phyloP scores from a whole-genome alignment of 2,113 vertebrate genomes.

The Melanerpes formicivorus region DNA sequence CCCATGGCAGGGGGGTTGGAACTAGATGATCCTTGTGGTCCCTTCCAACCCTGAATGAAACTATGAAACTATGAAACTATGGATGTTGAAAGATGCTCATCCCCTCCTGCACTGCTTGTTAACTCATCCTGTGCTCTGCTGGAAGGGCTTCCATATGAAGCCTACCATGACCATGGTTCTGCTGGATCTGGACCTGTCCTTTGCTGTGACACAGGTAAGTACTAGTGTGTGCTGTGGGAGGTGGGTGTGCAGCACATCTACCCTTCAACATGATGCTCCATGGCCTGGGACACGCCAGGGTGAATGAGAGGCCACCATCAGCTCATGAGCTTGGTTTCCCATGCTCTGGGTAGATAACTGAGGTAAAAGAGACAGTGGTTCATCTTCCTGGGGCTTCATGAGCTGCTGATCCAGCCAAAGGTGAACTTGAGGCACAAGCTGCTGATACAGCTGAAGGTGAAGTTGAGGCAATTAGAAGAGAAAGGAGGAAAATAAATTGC shows the following conservation, averaged over 20 bases:
- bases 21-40: too few species aligned
- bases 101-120: not conserved
- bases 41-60: too few species aligned
- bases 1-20: too few species aligned
- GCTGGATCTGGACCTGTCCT: not conserved
- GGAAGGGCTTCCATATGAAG: not conserved
- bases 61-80: too few species aligned
- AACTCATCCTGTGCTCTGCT: not conserved
- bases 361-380: not conserved
- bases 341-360: rapidly evolving
- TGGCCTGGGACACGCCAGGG: rapidly evolving
- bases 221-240: rapidly evolving
- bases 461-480: not conserved
- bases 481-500: not conserved
- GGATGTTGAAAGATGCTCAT: not conserved
- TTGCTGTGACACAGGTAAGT: rapidly evolving
- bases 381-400: rapidly evolving
- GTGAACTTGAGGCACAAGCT: not conserved
- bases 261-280: rapidly evolving
- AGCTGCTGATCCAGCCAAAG: not conserved
- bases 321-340: not conserved
- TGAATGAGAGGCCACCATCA: not conserved
- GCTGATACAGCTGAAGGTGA: not conserved
- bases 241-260: rapidly evolving
- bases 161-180: rapidly evolving